These are phyloP conservation scores for Petroica traversi DNA, from an alignment of 2,113 vertebrate species.

Conservation along the genomic window DNA sequence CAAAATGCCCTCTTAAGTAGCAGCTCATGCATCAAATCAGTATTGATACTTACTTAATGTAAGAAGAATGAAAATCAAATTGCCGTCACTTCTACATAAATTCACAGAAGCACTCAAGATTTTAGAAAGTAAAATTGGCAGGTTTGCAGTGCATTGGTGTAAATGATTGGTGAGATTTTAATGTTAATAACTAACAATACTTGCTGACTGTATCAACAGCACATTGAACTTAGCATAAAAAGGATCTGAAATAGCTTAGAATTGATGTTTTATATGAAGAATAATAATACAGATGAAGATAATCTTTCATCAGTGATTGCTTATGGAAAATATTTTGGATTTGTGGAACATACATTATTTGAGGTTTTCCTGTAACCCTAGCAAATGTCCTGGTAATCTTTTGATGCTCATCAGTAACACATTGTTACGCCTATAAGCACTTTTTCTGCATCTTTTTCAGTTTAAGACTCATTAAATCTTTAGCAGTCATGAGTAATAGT, in stretches of 20 bases:
- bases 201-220: background rate
- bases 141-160: background rate
- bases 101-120: background rate
- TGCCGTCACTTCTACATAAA: background rate
- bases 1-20: background rate
- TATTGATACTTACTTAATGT: background rate
- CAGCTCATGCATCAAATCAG: background rate
- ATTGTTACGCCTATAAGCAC: constrained; percentile 53
- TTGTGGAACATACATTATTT: background rate
- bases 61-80: background rate
- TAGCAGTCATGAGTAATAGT: constrained; percentile 37
- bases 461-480: constrained; percentile 60
- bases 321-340: constrained; percentile 43
- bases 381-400: constrained; percentile 48
- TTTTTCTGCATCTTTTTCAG: constrained; percentile 60
- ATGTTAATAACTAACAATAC: background rate
- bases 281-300: background rate
- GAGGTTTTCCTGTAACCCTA: constrained; percentile 56
- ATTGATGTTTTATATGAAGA: background rate
- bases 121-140: background rate
- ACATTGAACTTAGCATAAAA: background rate
- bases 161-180: background rate
- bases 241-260: background rate
- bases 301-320: background rate
- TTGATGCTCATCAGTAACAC: constrained; percentile 65